A percentile compares a stretch with the other conserved stretches of the same genome.
phyloP scores from a whole-genome alignment of 92 coral and sea anemone species.

The Heteractis magnifica region DNA sequence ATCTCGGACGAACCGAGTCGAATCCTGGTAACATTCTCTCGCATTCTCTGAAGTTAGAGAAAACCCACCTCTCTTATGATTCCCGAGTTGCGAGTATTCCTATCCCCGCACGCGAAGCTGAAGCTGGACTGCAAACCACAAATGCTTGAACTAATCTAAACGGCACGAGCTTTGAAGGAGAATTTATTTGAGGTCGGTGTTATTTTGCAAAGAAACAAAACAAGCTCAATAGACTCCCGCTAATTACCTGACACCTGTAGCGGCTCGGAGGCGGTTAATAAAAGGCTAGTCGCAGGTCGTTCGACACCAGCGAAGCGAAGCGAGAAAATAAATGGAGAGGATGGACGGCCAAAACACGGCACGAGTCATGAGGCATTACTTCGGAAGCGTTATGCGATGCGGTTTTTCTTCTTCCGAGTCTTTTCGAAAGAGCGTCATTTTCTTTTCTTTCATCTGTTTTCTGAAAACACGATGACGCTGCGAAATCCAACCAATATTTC shows the following conservation, averaged over 20 bases:
- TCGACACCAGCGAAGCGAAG: conserved; percentile 3
- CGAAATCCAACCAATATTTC: no score
- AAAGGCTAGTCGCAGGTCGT: conserved; percentile 5
- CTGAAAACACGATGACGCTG: no score
- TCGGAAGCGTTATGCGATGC: neutral
- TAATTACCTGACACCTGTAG: conserved; percentile 17
- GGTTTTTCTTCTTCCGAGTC: neutral
- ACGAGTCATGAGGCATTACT: neutral
- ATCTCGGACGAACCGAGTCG: neutral
- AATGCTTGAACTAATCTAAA: neutral
- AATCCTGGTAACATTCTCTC: neutral
- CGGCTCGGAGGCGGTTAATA: conserved; percentile 16
- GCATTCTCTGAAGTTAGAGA: neutral
- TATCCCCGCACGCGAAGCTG: neutral
- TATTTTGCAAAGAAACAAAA: conserved; percentile 10
- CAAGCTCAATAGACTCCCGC: conserved; percentile 30
- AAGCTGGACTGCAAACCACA: neutral
- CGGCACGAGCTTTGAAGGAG: neutral
- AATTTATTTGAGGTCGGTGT: conserved; percentile 1
- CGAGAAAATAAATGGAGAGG: neutral
- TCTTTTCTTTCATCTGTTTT: no score
- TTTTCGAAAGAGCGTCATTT: no score
- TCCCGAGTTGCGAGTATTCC: neutral
- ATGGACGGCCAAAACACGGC: neutral
- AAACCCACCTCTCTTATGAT: neutral